Percentiles rank a stretch among this genome's conserved stretches.
Evolutionary conservation across 2,113 vertebrate genomes (phyloP).

Genomic region (Phoenicopterus ruber): DNA sequence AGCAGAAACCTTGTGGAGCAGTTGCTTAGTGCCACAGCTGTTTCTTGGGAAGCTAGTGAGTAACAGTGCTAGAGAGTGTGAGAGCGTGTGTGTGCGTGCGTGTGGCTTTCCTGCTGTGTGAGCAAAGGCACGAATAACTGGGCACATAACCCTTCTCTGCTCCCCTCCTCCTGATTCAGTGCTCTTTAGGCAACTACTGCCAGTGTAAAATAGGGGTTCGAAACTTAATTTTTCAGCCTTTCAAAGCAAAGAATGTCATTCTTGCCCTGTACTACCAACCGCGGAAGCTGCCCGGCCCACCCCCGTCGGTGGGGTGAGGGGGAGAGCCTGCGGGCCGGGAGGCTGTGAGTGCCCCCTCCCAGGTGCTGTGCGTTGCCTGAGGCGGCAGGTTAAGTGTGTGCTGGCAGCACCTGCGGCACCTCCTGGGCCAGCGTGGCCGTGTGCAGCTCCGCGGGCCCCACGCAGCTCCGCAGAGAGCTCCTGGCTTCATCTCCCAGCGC

Average conservation of each 20-base stretch:
- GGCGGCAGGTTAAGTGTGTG: accelerated
- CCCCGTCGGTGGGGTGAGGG: accelerated
- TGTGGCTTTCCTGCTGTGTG: no score
- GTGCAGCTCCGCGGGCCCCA: background rate
- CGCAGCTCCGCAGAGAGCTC: background rate
- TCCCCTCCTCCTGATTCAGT: background rate
- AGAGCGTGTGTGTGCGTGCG: accelerated
- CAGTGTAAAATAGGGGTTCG: background rate
- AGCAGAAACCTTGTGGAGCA: background rate
- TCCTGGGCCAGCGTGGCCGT: accelerated
- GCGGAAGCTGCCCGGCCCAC: background rate
- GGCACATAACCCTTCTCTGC: background rate
- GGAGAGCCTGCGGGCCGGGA: accelerated
- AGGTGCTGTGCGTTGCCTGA: background rate
- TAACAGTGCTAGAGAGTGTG: accelerated
- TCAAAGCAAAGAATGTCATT: background rate
- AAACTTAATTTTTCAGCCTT: background rate
- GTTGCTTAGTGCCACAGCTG: background rate
- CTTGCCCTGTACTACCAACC: background rate
- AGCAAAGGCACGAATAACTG: background rate
- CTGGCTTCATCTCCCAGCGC: background rate
- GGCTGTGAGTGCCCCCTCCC: background rate
- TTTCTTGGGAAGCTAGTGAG: background rate
- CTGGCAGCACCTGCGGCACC: background rate
- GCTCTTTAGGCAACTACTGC: background rate